phyloP scores from a whole-genome alignment of 2,888 invertebrate genomes.

The Quadriops clusia region DNA sequence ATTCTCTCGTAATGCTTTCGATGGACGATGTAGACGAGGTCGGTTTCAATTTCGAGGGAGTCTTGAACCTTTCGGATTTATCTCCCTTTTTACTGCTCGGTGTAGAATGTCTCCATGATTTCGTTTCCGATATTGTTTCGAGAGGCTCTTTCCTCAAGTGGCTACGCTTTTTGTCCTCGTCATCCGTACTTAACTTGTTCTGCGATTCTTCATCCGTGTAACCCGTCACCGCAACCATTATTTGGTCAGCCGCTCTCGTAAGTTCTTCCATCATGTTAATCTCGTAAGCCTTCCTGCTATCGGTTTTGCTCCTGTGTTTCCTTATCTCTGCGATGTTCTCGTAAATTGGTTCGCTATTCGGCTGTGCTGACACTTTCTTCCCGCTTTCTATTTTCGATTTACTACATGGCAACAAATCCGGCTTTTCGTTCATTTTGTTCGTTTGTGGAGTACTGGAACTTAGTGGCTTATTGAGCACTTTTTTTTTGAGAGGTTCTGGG shows the following conservation, averaged over 20 bases:
- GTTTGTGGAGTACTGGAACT: slow-evolving; percentile 14
- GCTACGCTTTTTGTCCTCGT: slow-evolving; percentile 22
- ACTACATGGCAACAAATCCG: slow-evolving; percentile 25
- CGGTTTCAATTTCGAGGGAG: slow-evolving; percentile 23
- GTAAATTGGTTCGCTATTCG: slow-evolving; percentile 25
- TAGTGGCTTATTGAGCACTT: slow-evolving; percentile 1
- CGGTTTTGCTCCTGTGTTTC: slow-evolving; percentile 19
- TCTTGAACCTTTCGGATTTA: slow-evolving; percentile 16
- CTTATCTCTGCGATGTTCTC: slow-evolving; percentile 28
- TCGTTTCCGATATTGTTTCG: slow-evolving; percentile 36
- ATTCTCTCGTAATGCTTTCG: slow-evolving; percentile 27
- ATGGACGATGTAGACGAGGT: slow-evolving; percentile 35
- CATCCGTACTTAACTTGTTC: slow-evolving; percentile 26
- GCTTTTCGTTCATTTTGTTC: slow-evolving; percentile 25
- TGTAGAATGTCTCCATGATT: no score
- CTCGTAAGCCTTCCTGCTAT: slow-evolving; percentile 26
- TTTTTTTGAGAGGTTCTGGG: slow-evolving; percentile 20
- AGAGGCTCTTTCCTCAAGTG: slow-evolving; percentile 21
- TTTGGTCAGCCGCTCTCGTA: slow-evolving; percentile 47
- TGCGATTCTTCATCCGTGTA: slow-evolving; percentile 39
- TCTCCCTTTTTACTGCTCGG: no score
- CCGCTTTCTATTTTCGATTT: slow-evolving; percentile 11
- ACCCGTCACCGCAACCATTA: slow-evolving; percentile 43
- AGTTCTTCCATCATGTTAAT: slow-evolving; percentile 42
- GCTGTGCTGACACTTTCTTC: slow-evolving; percentile 15